A percentile compares a stretch with the other conserved stretches of the same genome.
phyloP scores from a whole-genome alignment of 2,888 invertebrate species.

The Caenorhabditis sp. region DNA sequence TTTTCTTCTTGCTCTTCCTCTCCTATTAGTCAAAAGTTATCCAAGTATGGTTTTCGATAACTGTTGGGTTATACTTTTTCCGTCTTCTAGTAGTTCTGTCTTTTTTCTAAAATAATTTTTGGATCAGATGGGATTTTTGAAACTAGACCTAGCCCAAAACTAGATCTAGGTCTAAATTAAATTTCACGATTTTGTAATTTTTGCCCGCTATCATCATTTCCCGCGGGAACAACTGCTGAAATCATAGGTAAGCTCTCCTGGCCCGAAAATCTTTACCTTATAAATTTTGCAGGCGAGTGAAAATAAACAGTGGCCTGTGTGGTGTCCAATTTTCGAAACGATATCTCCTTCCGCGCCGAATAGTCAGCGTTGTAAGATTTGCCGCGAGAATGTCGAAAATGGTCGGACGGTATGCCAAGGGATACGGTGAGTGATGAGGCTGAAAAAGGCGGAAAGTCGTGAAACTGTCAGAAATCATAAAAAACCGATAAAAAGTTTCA shows the following conservation, averaged over 20 bases:
- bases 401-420: constrained; percentile 42
- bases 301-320: constrained; percentile 11
- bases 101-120: background rate
- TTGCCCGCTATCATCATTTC: too few species aligned
- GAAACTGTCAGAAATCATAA: background rate
- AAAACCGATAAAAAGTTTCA: too few species aligned
- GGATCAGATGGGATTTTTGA: too few species aligned
- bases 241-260: too few species aligned
- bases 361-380: constrained; percentile 47
- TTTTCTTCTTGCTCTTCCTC: background rate
- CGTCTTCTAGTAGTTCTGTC: too few species aligned
- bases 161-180: too few species aligned
- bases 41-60: too few species aligned
- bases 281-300: constrained; percentile 34
- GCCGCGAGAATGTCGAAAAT: constrained; percentile 33
- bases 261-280: too few species aligned
- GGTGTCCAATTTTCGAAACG: constrained; percentile 16
- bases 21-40: background rate
- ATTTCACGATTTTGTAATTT: too few species aligned
- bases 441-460: constrained; percentile 6
- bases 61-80: too few species aligned
- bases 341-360: constrained; percentile 22
- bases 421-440: constrained; percentile 44
- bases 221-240: too few species aligned
- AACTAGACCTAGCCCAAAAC: too few species aligned